Conservation (phyloP, 1,140 invertebrate species). For the Bombus terrestris region DNA sequence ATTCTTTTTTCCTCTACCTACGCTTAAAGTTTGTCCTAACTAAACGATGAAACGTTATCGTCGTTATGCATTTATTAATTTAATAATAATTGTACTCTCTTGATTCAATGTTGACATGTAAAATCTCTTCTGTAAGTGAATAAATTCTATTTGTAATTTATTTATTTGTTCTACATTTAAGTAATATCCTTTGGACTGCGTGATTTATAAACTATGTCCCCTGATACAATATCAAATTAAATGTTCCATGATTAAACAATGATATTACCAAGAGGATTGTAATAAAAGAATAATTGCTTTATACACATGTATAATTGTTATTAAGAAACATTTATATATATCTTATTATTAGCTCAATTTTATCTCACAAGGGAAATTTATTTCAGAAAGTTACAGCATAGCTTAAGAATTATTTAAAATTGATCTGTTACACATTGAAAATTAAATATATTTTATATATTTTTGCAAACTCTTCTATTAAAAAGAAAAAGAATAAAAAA, state of each 20-base stretch:
- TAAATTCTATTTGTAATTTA: neutral
- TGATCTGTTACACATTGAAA: neutral
- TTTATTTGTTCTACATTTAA: neutral
- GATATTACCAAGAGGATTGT: neutral
- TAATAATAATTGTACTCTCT: neutral
- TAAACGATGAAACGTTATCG: no score
- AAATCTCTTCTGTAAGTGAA: neutral
- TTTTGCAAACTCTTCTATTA: neutral
- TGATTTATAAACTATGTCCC: neutral
- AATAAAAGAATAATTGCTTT: neutral
- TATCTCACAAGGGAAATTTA: neutral
- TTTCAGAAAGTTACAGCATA: no score
- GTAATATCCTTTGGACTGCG: neutral
- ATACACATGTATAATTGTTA: neutral
- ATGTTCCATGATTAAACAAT: neutral
- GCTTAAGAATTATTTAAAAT: neutral
- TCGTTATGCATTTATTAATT: no score
- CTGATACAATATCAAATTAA: neutral
- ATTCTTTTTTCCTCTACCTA: neutral
- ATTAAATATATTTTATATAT: neutral
- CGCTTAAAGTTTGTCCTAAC: no score
- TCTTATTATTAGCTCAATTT: neutral
- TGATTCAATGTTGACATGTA: neutral
- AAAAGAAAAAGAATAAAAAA: neutral
- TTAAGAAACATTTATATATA: neutral